Evolutionary conservation across 2,888 invertebrate genomes (phyloP).

Genomic region (Limnephilus auricula): DNA sequence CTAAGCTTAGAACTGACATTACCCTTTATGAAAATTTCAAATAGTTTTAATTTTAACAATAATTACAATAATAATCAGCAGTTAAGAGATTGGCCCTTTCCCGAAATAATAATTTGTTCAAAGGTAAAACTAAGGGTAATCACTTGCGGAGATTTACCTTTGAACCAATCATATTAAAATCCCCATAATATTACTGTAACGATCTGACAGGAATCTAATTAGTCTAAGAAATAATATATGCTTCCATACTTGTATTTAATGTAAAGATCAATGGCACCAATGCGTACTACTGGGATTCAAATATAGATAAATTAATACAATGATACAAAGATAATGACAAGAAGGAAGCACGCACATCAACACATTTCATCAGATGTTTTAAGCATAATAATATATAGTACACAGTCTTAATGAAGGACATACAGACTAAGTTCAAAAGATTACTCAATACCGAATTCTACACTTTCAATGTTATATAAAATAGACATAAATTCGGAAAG

Average conservation of each 20-base stretch:
- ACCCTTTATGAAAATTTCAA: background rate
- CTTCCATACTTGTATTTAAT: background rate
- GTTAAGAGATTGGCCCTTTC: background rate
- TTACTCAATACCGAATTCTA: background rate
- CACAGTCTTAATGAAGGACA: slow-evolving; percentile 2
- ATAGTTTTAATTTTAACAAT: background rate
- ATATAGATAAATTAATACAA: background rate
- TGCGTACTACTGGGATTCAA: background rate
- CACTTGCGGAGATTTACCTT: background rate
- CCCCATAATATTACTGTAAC: background rate
- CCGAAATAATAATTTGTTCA: background rate
- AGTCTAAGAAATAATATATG: background rate
- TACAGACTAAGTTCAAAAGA: background rate
- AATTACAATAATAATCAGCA: background rate
- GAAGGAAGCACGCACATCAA: background rate
- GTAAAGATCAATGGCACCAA: background rate
- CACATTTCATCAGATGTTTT: background rate
- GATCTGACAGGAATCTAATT: background rate
- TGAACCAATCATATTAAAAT: background rate
- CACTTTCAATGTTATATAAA: background rate
- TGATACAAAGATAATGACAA: background rate
- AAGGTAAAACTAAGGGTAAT: background rate
- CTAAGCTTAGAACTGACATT: background rate
- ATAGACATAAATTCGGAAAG: background rate
- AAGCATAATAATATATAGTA: background rate